Conservation (phyloP, 2,888 invertebrate genomes). For the Callosobruchus maculatus region DNA sequence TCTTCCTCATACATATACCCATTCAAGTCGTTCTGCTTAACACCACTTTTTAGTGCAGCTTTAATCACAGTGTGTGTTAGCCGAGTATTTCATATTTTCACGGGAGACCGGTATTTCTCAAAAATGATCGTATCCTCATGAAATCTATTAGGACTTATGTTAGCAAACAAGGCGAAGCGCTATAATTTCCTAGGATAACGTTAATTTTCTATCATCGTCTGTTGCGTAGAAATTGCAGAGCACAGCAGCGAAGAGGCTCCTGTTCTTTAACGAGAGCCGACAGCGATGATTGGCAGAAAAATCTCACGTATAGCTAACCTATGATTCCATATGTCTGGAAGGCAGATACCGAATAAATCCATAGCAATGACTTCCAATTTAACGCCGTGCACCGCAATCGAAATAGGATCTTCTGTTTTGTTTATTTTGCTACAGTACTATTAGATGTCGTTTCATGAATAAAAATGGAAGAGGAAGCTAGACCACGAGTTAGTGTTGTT, state of each 20-base stretch:
- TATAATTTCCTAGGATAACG: not conserved
- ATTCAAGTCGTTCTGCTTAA: too few species aligned
- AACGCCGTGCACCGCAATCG: not conserved
- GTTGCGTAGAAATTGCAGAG: not conserved
- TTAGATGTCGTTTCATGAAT: not conserved
- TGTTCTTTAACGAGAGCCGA: not conserved
- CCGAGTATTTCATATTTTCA: too few species aligned
- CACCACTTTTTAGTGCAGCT: too few species aligned
- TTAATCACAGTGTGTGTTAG: too few species aligned
- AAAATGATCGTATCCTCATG: not conserved
- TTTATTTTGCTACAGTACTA: not conserved
- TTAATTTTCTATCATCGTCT: not conserved
- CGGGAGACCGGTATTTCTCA: too few species aligned
- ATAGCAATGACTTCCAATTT: not conserved
- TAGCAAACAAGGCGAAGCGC: not conserved
- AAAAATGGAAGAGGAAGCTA: not conserved
- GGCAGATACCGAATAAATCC: not conserved
- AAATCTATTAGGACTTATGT: not conserved
- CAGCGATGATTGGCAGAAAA: not conserved
- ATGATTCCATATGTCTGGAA: not conserved
- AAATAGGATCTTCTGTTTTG: not conserved
- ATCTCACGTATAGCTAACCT: not conserved
- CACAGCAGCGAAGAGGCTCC: not conserved
- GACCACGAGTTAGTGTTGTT: too few species aligned
- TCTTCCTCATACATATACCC: too few species aligned